phyloP scores from a whole-genome alignment of 1,140 invertebrate species.

The Pseudomyrmex gracilis region DNA sequence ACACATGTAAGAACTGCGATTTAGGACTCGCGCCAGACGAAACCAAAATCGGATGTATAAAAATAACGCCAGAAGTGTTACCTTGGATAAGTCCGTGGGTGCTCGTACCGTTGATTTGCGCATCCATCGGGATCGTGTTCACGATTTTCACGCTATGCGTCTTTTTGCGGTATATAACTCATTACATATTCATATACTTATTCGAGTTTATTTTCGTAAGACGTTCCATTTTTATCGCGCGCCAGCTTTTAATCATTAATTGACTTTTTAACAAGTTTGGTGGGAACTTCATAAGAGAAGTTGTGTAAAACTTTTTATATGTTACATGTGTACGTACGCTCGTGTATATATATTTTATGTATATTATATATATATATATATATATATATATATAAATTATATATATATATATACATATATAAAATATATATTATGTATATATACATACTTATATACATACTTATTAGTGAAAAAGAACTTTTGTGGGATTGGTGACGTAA shows the following conservation, averaged over 20 bases:
- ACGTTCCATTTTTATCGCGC: too few species aligned
- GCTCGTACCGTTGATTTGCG: slow-evolving; percentile 87
- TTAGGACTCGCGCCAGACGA: slow-evolving; percentile 87
- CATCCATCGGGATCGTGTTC: slow-evolving; percentile 87
- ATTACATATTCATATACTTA: too few species aligned
- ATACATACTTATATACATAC: neutral
- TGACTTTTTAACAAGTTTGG: too few species aligned
- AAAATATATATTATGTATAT: too few species aligned
- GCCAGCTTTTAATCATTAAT: too few species aligned
- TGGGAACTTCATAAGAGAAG: too few species aligned
- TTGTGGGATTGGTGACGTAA: neutral
- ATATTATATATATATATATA: too few species aligned
- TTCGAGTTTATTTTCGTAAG: too few species aligned
- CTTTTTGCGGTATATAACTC: slow-evolving; percentile 86
- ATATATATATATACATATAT: neutral
- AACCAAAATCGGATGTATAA: slow-evolving; percentile 85
- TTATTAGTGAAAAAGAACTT: neutral
- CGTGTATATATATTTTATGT: too few species aligned
- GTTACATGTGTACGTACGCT: too few species aligned
- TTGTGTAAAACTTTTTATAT: too few species aligned
- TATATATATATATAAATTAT: too few species aligned
- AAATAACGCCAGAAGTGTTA: slow-evolving; percentile 85
- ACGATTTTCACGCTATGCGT: slow-evolving; percentile 88
- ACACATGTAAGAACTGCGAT: slow-evolving; percentile 87
- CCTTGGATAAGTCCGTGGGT: slow-evolving; percentile 88